Base-by-base conservation (phyloP, 1,140 invertebrate genomes). In the Drosophila sp. region DNA sequence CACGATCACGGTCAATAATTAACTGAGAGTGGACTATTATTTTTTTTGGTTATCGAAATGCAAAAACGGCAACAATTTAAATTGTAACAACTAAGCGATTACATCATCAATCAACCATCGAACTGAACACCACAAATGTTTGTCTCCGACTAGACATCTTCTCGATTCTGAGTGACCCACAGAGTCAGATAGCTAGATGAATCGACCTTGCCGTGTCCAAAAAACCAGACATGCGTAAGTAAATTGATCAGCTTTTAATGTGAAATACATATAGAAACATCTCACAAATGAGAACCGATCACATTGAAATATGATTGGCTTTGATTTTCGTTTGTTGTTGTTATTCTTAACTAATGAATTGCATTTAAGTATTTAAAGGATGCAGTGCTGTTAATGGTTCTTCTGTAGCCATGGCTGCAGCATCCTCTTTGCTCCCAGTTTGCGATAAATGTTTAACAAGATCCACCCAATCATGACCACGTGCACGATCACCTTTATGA, bases 401-500 rank as follows among this genome's bases (percentile, higher is more conserved):
- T n/a, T 38, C 60, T 27, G 69, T 50, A 1, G 70, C 62, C 4
- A 72, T 50, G 5, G 80, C 69, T 7, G 54, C 71, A 0, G 71
- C 30, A 8, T 91, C 89, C 10, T 92, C 80, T 66, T 92, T 92
- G 47, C 77, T 75, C 33, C 91, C 91, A 23, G 91, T 91, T 66
- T 99, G 98, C n/a, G 96, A 97, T 40, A 99, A 94, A 93, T 99
- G 98, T 93, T 98, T 98, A 30, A 99, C 95, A 70, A 99, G 95
- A 91, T 99, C 98, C 3, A 99, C 95, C 98, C 98, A 99, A 93
- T 99, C 95, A 94, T 95, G 98, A 2, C 98, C 98, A 30, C 98
- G 93, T 1, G 96, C 96, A 74, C 94, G 95, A 79, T 98, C 97
- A 1, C 97, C 97, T 70, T 96, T 96, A 7, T 94, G 93, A 93